These are phyloP conservation scores for Leptobrachium ailaonicum DNA, from an alignment of 2,113 vertebrate genomes.

Conservation along the genomic window DNA sequence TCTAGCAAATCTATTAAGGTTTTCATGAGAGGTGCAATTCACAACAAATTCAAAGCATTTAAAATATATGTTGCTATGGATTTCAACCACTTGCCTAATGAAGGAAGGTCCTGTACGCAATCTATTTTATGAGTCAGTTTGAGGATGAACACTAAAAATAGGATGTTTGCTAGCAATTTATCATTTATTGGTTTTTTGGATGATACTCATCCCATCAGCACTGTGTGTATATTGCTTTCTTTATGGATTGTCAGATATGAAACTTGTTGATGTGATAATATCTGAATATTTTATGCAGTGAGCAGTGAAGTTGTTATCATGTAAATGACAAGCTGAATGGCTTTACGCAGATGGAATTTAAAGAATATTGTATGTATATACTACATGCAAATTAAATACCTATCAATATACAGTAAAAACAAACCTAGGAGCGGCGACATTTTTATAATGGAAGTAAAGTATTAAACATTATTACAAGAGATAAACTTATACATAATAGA, in stretches of 20 bases:
- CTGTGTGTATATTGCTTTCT: neutral
- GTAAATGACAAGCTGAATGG: conserved; percentile 61
- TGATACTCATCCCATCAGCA: neutral
- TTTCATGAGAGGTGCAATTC: conserved; percentile 18
- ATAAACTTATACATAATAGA: too few relatives aligned
- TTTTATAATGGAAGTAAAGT: too few relatives aligned
- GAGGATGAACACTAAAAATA: neutral
- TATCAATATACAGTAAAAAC: too few relatives aligned
- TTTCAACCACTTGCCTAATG: conserved; percentile 18
- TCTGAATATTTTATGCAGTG: neutral
- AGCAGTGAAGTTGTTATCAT: conserved; percentile 26
- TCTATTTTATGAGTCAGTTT: neutral
- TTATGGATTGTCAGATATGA: conserved; percentile 2
- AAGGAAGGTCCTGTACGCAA: neutral
- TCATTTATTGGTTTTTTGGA: neutral
- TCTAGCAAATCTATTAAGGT: conserved; percentile 20
- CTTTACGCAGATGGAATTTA: conserved; percentile 59
- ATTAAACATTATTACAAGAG: too few relatives aligned
- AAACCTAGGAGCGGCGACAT: too few relatives aligned
- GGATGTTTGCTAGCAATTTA: neutral
- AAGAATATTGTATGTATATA: conserved; percentile 15
- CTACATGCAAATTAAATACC: too few relatives aligned
- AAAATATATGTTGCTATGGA: conserved; percentile 25
- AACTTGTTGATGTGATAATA: neutral
- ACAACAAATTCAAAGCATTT: conserved; percentile 18